Evolutionary conservation across 1,140 invertebrate genomes (phyloP), one percentile per base, ranked within the genome.

Genomic region (Archivesica marissinica): DNA sequence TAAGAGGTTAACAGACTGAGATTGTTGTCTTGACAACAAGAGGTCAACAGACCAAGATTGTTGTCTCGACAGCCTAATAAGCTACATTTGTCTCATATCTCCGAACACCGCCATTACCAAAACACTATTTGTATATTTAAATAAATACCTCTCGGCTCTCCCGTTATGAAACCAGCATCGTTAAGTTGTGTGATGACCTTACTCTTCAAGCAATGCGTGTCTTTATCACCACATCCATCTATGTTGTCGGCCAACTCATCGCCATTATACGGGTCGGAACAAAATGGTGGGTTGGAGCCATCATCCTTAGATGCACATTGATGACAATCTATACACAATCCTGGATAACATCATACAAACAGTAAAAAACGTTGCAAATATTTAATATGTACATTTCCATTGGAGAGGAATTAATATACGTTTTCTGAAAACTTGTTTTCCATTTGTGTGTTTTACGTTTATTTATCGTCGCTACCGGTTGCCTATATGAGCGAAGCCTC

Each of bases 141-240:
- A 44, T 72, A 84, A 75, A 33, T 66, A 90, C 87, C 70, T 87
- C 86, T 86, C 23, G 85, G 77, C 74, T 80, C 72, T 25, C 89
- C 87, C 17, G 74, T 72, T 35, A 90, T 90, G 50, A 87, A 87
- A 17, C 89, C 89, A 30, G 89, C 86, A 54, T 90, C 89, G 50
- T 74, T 33, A 17, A 90, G 54, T 23, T 79, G 74, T 39, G 78
- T 35, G 0, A 86, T 74, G 15, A 79, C 87, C 72, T 88, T 90
- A 52, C 79, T 86, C 64, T 90, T 90, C 59, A 87, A 52, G 61
- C 89, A 90, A 30, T 86, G 85, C 0, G 74, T 76, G 17, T 86
- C 87, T 25, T 85, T 83, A 61, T 87, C 87, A 38, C 52, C 85
- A 80, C 88, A 89, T 15, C 80, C 87, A 47, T 81, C 87, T 41